Evolutionary conservation across 2,888 invertebrate genomes (phyloP), one percentile per base, ranked within the genome.

Genomic region (Aleiodes leptofemur): DNA sequence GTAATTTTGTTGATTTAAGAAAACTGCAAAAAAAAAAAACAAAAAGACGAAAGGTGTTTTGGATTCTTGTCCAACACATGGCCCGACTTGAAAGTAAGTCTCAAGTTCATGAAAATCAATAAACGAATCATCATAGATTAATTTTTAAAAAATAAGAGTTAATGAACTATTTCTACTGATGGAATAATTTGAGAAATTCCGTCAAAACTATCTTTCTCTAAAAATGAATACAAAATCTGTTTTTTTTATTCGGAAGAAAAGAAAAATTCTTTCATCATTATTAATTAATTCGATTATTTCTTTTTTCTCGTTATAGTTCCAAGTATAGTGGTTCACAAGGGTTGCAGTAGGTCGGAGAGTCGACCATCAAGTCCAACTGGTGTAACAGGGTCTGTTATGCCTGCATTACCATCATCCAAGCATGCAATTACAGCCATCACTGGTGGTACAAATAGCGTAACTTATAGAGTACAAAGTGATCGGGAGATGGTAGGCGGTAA

Each of bases 301-400:
- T 69, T 29, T 8, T 71, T 48, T 6, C 43, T 76, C 85, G 82
- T 87, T 88, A 5, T 84, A 90, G 89, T 88, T 85, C 87, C 88
- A 79, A 89, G 87, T 82, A 87, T 89, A 87, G 88, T 88, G 83
- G 89, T 89, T 80, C 86, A 86, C 86, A 88, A 88, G 83, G 85
- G 86, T 72, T 83, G 82, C 81, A 79, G 80, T 78, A 85, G 83
- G 79, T 87, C 86, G 68, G 83, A 84, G 69, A 87, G 86, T 74
- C 86, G 86, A 81, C 85, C 86, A 80, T 86, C 85, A 77, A 86
- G 86, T 85, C 86, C 87, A 77, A 83, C 83, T 80, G 85, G 71
- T 31, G 57, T 79, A 79, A 80, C 83, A 84, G 82, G 82, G 82
- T 83, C 86, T 84, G 87, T 85, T 83, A 89, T 89, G 89, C 88